Base-by-base conservation (phyloP, 2,888 invertebrate genomes). In the Trichogramma dendrolimi region DNA sequence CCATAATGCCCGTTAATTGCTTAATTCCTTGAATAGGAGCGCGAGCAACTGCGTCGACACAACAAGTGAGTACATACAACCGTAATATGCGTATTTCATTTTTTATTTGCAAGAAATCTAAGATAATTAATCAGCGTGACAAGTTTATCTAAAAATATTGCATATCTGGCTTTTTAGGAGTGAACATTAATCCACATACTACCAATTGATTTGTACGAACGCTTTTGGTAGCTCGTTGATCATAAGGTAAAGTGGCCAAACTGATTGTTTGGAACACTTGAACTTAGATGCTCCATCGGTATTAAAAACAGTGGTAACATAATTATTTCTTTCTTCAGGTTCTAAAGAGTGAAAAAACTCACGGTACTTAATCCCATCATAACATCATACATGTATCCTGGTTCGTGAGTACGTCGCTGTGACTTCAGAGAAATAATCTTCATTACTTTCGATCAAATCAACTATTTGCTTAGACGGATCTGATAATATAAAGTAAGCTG, bases 1-100 rank as follows among this genome's bases (percentile, higher is more conserved):
- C 60, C 59, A 38, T 38, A 27, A 14, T 43, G 39, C 4, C 61
- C 62, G 42, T 59, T 60, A 53, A 60, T 39, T 57, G 57, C 3
- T 11, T 56, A 46, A 62, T 55, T 8, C 57, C 58, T 27, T 59
- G 50, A 5, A 57, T 58, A 8, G 59, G 52, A 10, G 59, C 53
- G 43, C 59, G 39, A 7, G 64, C 62, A 38, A 57, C 41, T 4
- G 59, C 52, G 48, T 64, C 64, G 3, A 54, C 56, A n/a, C 58
- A 56, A 27, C 54, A 55, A 8, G 54, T 54, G 14, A 14, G 14
- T 1, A 56, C 38, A 44, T 46, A 47, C 1, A 65, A 10, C 48
- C 59, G 48, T 5, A 49, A n/a, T 27, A 51, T 43, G 41, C 38
- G 5, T 7, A 51, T 11, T 6, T 11, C n/a, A 8, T 54, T 51